phyloP scores from a whole-genome alignment of 2,888 invertebrate species.

The Unio delphinus region DNA sequence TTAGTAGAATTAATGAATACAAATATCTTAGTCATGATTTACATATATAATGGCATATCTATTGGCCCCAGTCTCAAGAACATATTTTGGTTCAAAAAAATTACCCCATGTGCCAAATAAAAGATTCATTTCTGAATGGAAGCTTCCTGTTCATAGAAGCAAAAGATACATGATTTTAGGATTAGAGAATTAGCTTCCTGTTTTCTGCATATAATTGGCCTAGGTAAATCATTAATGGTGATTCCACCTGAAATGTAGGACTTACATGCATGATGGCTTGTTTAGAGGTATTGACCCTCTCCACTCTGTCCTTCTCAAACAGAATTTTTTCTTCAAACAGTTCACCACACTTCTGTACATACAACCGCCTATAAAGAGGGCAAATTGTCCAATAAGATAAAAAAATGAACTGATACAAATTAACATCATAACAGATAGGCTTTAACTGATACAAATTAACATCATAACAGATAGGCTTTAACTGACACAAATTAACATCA shows the following conservation, averaged over 20 bases:
- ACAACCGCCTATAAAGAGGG: conserved; percentile 51
- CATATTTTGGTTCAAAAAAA: too few species aligned
- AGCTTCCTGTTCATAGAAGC: neutral
- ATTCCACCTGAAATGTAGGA: neutral
- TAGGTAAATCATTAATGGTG: too few species aligned
- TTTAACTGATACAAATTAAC: too few species aligned
- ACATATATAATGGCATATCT: too few species aligned
- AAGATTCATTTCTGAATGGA: neutral
- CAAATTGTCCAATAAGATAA: neutral
- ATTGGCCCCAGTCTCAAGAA: too few species aligned
- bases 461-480: too few species aligned
- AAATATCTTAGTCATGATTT: too few species aligned
- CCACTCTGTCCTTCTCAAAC: conserved; percentile 45
- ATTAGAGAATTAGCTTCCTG: neutral
- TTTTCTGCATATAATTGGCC: too few species aligned
- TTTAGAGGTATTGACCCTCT: conserved; percentile 59
- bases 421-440: too few species aligned
- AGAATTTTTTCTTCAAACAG: conserved; percentile 62
- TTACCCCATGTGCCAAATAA: too few species aligned
- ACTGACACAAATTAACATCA: too few species aligned
- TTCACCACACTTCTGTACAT: conserved; percentile 67
- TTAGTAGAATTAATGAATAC: too few species aligned
- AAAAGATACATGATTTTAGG: neutral
- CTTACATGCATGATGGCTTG: conserved; percentile 64
- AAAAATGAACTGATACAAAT: neutral